Percentiles rank a stretch among this genome's conserved stretches.
Evolutionary conservation across 2,888 invertebrate genomes (phyloP).

Genomic region (Tipula helvola): DNA sequence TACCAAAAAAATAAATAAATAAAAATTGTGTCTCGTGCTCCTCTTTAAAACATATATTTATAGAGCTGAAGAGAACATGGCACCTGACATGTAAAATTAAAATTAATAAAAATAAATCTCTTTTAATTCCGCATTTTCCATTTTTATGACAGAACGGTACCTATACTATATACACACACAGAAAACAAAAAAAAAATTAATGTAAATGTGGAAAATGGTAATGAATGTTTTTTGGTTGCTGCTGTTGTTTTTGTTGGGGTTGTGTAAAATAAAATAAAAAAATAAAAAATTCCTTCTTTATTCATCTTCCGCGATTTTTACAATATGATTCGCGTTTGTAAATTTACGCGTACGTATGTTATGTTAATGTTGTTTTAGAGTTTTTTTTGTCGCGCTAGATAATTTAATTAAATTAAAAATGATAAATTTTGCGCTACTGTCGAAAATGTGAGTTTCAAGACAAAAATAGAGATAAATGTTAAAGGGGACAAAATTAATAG

Average conservation of each 20-base stretch:
- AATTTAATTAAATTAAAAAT: neutral
- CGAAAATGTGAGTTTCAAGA: neutral
- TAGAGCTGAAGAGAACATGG: neutral
- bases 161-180: no score
- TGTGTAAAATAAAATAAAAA: neutral
- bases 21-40: neutral
- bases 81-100: conserved; percentile 4
- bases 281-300: neutral
- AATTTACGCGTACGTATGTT: neutral
- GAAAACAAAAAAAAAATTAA: neutral
- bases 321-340: neutral
- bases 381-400: neutral
- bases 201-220: neutral
- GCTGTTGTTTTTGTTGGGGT: neutral
- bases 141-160: neutral
- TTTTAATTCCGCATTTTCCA: neutral
- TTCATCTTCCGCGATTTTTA: neutral
- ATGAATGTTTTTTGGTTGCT: neutral
- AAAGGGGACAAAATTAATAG: neutral
- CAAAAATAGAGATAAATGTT: neutral
- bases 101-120: neutral
- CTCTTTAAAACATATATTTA: neutral
- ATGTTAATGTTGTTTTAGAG: neutral
- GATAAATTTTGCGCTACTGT: neutral
- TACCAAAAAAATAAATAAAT: neutral